Evolutionary conservation across 2,888 invertebrate genomes (phyloP), one percentile per base, ranked within the genome.

Genomic region (Venusia cambrica): DNA sequence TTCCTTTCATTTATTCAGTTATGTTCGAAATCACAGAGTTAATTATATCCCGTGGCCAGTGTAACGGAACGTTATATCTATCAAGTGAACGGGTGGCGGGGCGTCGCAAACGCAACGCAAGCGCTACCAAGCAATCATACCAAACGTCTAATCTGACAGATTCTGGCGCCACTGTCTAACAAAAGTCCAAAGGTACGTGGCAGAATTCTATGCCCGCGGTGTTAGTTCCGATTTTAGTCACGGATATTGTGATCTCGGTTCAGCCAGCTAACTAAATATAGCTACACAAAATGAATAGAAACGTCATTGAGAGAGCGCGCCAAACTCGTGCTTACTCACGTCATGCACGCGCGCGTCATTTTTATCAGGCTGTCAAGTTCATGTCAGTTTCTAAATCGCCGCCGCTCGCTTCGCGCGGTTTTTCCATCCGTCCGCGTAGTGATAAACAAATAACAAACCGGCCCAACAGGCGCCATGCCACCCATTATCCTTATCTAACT

Each of bases 401-500:
- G 41, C 36, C 28, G 30, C 49, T 48, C 36, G 50, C 45, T 28
- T 34, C 45, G 38, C 50, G 39, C 46, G 40, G 25, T 18, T 30
- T 6, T 3, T 12, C 11, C 18, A 9, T 19, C 51, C 54, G 45
- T 49, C 51, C 52, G 54, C 52, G 30, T 74, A 74, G 76, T 78
- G 73, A 76, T 75, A 77, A 76, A 76, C 75, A 73, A 72, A 70
- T 70, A 63, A 68, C 57, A 63, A n/a, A n/a, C n/a, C n/a, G n/a
- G n/a, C n/a, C 63, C 65, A 71, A 67, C 57, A 24, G 73, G 56
- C 58, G 53, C 62, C 69, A 63, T 72, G 77, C 73, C 67, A 65
- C 70, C 62, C 57, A 74, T 71, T 74, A 65, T 65, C 72, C 73
- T 66, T 60, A 67, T 59, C 65, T 78, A 63, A 74, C 55, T 69